Percentiles rank a stretch among this genome's conserved stretches.
Conservation (phyloP, 2,888 invertebrate genomes). For the Zaprionus lineosus region DNA sequence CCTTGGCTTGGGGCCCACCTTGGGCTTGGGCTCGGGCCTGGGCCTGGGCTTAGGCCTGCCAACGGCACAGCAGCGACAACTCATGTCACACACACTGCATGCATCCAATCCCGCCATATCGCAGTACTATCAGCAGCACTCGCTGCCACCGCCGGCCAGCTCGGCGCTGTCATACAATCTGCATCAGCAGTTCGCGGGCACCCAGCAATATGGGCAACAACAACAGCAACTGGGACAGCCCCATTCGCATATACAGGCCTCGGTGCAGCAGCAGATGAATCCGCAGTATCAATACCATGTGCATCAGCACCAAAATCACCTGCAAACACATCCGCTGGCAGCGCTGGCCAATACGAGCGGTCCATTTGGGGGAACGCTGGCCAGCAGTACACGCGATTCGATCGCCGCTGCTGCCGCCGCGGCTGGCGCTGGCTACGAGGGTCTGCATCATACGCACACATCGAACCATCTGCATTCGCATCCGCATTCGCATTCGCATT, state of each 20-base stretch:
- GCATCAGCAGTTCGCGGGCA: constrained; percentile 81
- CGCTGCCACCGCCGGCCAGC: constrained; percentile 41
- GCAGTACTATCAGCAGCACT: constrained; percentile 79
- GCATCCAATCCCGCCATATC: constrained; percentile 82
- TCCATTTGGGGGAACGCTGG: constrained; percentile 76
- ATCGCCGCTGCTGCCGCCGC: constrained; percentile 32
- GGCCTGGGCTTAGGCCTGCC: constrained; percentile 47
- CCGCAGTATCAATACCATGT: constrained; percentile 82
- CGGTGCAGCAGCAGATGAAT: constrained; percentile 81
- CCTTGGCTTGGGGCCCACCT: constrained; percentile 29
- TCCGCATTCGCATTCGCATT: constrained; percentile 44
- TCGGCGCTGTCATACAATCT: constrained; percentile 76
- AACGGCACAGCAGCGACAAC: constrained; percentile 78
- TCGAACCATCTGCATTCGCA: constrained; percentile 53
- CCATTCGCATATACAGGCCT: constrained; percentile 79
- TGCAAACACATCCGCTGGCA: constrained; percentile 80
- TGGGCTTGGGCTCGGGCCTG: constrained; percentile 35
- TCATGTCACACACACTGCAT: constrained; percentile 81
- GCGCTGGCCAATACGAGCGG: constrained; percentile 75
- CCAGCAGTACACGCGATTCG: constrained; percentile 75
- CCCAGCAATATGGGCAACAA: constrained; percentile 60
- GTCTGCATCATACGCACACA: constrained; percentile 64
- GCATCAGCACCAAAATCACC: constrained; percentile 81
- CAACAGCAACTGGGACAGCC: constrained; percentile 45
- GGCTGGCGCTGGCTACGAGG: constrained; percentile 53